Conservation (phyloP, 2,888 invertebrate genomes). For the Athalia circularis region DNA sequence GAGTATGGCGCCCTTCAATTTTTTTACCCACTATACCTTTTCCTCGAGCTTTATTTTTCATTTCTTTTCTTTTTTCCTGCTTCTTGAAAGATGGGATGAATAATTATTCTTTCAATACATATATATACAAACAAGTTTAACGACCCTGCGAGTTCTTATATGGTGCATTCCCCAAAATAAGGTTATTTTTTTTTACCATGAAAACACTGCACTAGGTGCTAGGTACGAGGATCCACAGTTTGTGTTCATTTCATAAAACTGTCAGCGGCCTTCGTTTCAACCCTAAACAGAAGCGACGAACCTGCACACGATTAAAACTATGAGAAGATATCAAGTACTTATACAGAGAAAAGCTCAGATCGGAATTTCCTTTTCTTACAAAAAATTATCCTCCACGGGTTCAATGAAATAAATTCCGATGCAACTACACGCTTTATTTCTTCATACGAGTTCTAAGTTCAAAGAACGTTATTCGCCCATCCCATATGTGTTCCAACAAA, state of each 20-base stretch:
- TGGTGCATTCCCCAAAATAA: slow-evolving; percentile 5
- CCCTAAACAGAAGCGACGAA: slow-evolving; percentile 35
- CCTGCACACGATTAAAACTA: slow-evolving; percentile 18
- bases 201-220: slow-evolving; percentile 35
- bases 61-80: background rate
- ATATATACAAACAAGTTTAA: slow-evolving; percentile 34
- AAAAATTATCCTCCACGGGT: background rate
- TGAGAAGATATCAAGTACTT: slow-evolving; percentile 56
- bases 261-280: slow-evolving; percentile 54
- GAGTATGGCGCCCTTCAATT: background rate
- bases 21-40: too few relatives aligned
- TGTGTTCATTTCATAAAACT: slow-evolving; percentile 60
- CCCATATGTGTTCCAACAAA: background rate
- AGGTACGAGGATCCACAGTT: slow-evolving; percentile 35
- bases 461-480: background rate
- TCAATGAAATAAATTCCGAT: background rate
- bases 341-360: background rate
- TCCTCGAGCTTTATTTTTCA: too few relatives aligned
- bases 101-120: slow-evolving; percentile 32
- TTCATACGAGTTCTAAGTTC: background rate
- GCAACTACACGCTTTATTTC: background rate
- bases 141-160: slow-evolving; percentile 10
- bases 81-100: background rate
- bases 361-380: background rate
- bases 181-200: slow-evolving; percentile 52